phyloP scores from a whole-genome alignment of 2,113 vertebrate genomes.

The Malurus alboscapulatus region DNA sequence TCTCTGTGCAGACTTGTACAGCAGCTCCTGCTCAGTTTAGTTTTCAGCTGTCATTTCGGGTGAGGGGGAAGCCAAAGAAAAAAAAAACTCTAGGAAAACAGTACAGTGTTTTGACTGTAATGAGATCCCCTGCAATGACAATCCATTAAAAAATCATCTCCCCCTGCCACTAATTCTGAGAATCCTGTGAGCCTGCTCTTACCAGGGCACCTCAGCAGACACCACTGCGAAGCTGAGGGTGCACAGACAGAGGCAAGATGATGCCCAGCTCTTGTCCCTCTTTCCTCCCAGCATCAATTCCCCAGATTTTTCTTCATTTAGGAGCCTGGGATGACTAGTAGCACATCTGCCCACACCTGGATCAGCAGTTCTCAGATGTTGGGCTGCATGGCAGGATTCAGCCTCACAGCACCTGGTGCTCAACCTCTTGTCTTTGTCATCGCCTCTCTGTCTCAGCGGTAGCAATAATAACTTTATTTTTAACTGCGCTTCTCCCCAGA shows the following conservation, averaged over 20 bases:
- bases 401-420: neutral
- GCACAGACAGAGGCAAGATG: neutral
- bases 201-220: neutral
- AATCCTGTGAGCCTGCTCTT: neutral
- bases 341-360: neutral
- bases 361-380: neutral
- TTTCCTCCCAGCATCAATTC: neutral
- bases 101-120: neutral
- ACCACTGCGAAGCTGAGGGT: neutral
- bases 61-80: neutral
- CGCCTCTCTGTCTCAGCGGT: neutral
- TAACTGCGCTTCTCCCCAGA: constrained; percentile 22
- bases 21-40: neutral
- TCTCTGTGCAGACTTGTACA: neutral
- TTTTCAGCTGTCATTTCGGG: neutral
- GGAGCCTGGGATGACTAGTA: neutral
- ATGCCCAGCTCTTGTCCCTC: neutral
- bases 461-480: constrained; percentile 36
- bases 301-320: neutral
- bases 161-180: neutral
- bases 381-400: neutral
- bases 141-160: neutral
- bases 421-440: neutral
- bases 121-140: neutral
- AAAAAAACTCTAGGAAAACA: neutral